Evolutionary conservation across 2,113 vertebrate genomes (phyloP).

Genomic region (Archocentrus centrarchus): DNA sequence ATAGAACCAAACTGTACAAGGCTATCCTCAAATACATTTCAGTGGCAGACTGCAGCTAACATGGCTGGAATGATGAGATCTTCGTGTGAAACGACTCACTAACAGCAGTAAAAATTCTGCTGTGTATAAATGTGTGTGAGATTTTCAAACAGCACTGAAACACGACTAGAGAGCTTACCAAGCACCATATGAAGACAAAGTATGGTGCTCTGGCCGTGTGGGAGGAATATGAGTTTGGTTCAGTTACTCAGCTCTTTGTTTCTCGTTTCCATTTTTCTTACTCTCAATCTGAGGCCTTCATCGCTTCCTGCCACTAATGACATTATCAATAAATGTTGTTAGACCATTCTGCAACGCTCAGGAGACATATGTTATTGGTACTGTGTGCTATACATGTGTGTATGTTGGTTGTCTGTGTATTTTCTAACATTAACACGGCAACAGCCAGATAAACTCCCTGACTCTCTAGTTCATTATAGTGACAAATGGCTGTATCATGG

Average conservation of each 20-base stretch:
- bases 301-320: conserved; percentile 33
- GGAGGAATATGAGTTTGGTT: neutral
- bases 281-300: conserved; percentile 5
- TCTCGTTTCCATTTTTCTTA: neutral
- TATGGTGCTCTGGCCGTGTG: neutral
- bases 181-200: neutral
- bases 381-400: conserved; percentile 14
- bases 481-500: conserved; percentile 25
- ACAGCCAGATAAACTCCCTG: conserved; percentile 43
- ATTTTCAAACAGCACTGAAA: neutral
- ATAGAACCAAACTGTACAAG: neutral
- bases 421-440: conserved; percentile 40
- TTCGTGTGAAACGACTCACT: neutral
- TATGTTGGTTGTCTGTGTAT: conserved; percentile 11
- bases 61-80: neutral
- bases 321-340: conserved; percentile 45
- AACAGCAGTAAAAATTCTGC: neutral
- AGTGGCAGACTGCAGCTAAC: neutral
- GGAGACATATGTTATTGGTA: neutral
- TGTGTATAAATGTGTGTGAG: neutral
- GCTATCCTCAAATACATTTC: neutral
- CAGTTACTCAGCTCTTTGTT: neutral
- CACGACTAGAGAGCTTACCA: neutral
- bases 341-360: conserved; percentile 16
- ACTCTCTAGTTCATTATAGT: conserved; percentile 49